Evolutionary conservation across 2,113 vertebrate genomes (phyloP).

Genomic region (Isichthys henryi): DNA sequence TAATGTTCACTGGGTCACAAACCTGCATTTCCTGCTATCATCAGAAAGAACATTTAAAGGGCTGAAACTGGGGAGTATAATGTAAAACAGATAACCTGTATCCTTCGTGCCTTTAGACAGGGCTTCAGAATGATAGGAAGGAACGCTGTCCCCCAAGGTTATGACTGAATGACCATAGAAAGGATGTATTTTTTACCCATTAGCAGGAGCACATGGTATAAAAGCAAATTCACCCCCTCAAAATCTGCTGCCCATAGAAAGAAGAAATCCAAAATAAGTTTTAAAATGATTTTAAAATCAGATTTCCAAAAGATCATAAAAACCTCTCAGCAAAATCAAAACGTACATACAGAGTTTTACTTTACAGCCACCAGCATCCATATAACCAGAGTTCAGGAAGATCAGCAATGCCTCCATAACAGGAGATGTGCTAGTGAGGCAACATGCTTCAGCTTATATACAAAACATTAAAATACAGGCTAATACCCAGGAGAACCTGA

Average conservation of each 20-base stretch:
- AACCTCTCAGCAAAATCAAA: not conserved
- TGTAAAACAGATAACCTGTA: not conserved
- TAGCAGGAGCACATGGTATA: not conserved
- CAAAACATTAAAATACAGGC: not conserved
- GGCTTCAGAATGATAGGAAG: not conserved
- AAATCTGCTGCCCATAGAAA: not conserved
- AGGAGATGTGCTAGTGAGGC: too few species aligned
- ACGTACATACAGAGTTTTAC: not conserved
- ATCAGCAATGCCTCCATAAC: not conserved
- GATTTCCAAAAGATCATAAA: constrained; percentile 16
- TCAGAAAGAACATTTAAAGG: not conserved
- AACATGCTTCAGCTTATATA: not conserved
- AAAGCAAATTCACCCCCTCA: not conserved
- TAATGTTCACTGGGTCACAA: not conserved
- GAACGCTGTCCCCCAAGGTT: not conserved
- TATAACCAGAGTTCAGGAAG: not conserved
- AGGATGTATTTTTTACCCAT: not conserved
- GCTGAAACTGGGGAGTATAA: not conserved
- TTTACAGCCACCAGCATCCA: not conserved
- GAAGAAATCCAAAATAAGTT: not conserved
- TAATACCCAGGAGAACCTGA: not conserved
- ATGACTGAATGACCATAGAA: not conserved
- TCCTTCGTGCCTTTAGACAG: not conserved
- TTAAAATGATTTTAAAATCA: constrained; percentile 18
- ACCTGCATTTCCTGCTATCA: not conserved